Evolutionary conservation across 2,113 vertebrate species (phyloP).

Genomic region (Hippocampus abdominalis): DNA sequence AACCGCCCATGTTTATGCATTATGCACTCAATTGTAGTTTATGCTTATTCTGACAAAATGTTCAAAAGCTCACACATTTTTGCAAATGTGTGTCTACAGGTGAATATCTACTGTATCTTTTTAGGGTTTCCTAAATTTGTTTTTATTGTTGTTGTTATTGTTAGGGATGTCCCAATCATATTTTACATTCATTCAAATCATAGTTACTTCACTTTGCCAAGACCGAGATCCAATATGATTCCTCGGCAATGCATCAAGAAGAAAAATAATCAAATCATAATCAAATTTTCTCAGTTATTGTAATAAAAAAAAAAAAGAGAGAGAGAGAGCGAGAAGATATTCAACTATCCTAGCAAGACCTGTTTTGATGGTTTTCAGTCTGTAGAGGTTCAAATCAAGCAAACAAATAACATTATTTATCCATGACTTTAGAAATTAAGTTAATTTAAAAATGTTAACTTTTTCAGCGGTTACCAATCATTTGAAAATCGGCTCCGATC

Average conservation of each 20-base stretch:
- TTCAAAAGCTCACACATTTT: neutral
- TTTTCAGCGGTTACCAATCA: neutral
- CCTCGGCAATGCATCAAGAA: neutral
- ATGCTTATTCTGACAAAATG: neutral
- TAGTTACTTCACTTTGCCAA: neutral
- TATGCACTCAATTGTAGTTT: neutral
- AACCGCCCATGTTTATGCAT: neutral
- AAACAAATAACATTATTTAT: too few relatives aligned
- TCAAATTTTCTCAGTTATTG: neutral
- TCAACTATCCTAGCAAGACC: too few relatives aligned
- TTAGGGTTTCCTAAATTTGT: too few relatives aligned
- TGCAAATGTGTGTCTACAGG: neutral
- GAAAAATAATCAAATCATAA: too few relatives aligned
- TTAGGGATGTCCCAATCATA: too few relatives aligned
- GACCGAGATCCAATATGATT: neutral
- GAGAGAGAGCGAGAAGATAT: too few relatives aligned
- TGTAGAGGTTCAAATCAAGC: too few relatives aligned
- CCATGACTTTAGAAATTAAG: neutral
- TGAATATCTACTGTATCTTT: neutral
- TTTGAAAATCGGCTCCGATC: too few relatives aligned
- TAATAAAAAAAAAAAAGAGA: neutral
- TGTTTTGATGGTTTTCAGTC: too few relatives aligned
- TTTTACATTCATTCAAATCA: too few relatives aligned
- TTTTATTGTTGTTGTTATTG: too few relatives aligned
- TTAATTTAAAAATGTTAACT: too few relatives aligned